These are phyloP conservation scores for Megaptera novaeangliae DNA, from an alignment of 2,113 vertebrate genomes.

Conservation along the genomic window DNA sequence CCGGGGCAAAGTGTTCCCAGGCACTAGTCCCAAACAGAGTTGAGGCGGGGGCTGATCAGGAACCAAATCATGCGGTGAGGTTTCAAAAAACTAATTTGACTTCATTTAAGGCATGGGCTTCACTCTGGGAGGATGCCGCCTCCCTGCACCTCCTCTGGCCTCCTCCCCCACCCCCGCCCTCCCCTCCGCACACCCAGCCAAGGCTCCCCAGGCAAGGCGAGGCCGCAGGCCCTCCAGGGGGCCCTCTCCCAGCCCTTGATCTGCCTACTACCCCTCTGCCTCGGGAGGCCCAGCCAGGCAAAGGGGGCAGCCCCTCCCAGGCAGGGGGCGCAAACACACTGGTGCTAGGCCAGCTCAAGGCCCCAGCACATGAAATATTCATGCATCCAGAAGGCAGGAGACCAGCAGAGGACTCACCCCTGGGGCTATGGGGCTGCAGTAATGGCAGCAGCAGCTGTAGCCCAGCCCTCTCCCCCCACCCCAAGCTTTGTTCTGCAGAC, in stretches of 20 bases:
- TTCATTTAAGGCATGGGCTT: neutral
- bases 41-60: neutral
- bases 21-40: neutral
- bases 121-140: neutral
- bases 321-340: neutral
- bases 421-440: neutral
- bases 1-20: neutral
- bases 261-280: neutral
- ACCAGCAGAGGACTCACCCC: neutral
- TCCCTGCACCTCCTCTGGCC: neutral
- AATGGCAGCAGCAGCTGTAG: neutral
- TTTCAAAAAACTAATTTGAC: neutral
- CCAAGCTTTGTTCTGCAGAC: conserved; percentile 42
- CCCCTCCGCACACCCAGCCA: neutral
- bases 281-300: neutral
- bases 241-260: neutral
- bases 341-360: neutral
- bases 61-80: neutral
- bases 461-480: neutral
- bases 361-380: conserved; percentile 66
- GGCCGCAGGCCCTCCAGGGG: neutral
- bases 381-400: conserved; percentile 57
- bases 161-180: neutral
- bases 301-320: neutral
- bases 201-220: neutral